Base-by-base conservation (phyloP, 2,113 vertebrate genomes). In the Herpetotheres cachinnans region DNA sequence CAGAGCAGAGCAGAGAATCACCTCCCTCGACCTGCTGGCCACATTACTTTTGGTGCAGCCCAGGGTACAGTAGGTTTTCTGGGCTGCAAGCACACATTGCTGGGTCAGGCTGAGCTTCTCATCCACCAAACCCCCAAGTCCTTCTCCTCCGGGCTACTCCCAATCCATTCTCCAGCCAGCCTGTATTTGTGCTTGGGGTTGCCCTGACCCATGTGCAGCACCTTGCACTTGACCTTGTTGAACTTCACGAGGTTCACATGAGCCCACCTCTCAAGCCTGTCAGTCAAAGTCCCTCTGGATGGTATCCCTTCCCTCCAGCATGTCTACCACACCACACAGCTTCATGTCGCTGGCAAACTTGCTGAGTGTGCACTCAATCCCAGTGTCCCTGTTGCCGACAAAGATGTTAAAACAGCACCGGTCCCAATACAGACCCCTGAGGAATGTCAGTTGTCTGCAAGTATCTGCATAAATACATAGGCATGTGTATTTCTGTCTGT, bases 401-500 rank as follows among this genome's bases (percentile, higher is more conserved):
- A 62, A 42, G 49, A 49, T 18, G 14, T 71, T 56, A 55, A 84
- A 62, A 62, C 4, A 11, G 4, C 12, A 9, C 16, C 36, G 56
- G 7, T 32, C 16, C 10, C 26, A 29, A 29, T 10, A 52, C 10
- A 30, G 58, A 1, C 8, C 26, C 7, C 27, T 52, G 19, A 46
- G 22, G 36, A 46, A 3, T 8, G 17, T 5, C 27, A 34, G 11
- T 29, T 13, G 7, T 20, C 66, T 65, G 15, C 15, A 19, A 29
- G 50, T 58, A 24, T 27, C 10, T 73, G 11, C 16, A 40, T 16
- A 55, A 90, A 66, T n/a, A 52, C 1, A 2, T 3, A 9, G 4
- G 1, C 2, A 2, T 5, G 5, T 4, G 5, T 5, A 1, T 32
- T 5, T 55, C 22, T 70, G 2, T 17, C n/a, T n/a, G 3, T 34